phyloP scores from a whole-genome alignment of 2,797 vertebrate species.

The Chiroxiphia lanceolata region DNA sequence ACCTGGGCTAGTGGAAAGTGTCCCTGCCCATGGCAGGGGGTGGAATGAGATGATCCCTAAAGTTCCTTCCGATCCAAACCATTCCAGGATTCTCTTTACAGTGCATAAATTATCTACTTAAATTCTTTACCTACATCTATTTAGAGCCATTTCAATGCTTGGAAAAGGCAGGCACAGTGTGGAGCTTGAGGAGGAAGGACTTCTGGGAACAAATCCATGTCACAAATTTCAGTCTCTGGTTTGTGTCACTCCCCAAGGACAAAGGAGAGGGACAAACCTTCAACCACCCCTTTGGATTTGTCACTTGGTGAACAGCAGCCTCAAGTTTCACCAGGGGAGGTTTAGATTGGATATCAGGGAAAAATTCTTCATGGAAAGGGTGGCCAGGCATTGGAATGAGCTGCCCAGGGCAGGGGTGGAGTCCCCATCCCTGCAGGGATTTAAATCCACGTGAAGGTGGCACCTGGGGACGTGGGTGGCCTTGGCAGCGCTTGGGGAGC shows the following conservation, averaged over 20 bases:
- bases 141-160: not conserved
- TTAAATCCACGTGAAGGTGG: not conserved
- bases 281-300: not conserved
- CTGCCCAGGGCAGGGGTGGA: not conserved
- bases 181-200: not conserved
- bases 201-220: not conserved
- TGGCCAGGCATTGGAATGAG: not conserved
- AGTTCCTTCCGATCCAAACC: not conserved
- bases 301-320: not conserved
- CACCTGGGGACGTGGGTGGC: not conserved
- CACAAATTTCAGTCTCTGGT: not conserved
- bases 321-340: no score
- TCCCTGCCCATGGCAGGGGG: not conserved
- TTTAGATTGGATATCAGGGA: not conserved
- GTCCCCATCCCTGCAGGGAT: not conserved
- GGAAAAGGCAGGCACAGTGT: not conserved
- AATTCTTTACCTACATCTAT: not conserved
- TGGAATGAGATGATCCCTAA: not conserved
- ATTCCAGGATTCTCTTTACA: no score
- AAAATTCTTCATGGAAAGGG: not conserved
- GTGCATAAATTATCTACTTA: not conserved
- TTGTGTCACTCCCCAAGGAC: not conserved
- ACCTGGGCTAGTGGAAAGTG: not conserved
- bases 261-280: not conserved
- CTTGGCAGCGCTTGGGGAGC: not conserved